phyloP scores from a whole-genome alignment of 2,113 vertebrate species.

The Nothocercus julius region DNA sequence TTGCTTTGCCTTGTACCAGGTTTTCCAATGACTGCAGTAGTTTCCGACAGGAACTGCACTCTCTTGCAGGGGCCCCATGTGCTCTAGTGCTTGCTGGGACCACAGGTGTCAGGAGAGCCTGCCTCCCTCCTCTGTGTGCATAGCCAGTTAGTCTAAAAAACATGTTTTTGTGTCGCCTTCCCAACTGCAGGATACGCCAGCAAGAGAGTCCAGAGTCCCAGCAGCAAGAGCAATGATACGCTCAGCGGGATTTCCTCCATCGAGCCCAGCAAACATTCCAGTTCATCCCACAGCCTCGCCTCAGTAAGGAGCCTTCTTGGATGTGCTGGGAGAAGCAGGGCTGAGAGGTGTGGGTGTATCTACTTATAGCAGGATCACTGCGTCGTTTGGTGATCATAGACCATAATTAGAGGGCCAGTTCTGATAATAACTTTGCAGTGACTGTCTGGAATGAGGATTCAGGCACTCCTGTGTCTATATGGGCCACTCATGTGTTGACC shows the following conservation, averaged over 20 bases:
- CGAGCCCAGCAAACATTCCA: conserved; percentile 93
- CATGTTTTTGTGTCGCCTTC: not conserved
- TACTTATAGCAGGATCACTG: not conserved
- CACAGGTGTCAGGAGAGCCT: not conserved
- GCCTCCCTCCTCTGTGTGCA: no score
- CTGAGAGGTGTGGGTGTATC: accelerated
- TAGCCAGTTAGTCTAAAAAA: not conserved
- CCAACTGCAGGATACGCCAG: conserved; percentile 77
- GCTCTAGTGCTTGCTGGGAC: not conserved
- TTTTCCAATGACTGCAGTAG: not conserved
- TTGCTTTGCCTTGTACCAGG: not conserved
- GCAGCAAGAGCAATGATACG: conserved; percentile 93
- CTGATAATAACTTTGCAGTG: not conserved
- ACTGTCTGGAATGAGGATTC: not conserved
- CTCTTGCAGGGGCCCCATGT: not conserved
- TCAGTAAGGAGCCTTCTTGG: conserved; percentile 80
- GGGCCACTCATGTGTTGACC: not conserved
- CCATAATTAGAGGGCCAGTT: not conserved
- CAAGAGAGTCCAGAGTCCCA: conserved; percentile 89
- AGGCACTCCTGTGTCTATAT: not conserved
- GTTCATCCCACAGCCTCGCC: conserved; percentile 91
- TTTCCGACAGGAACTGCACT: not conserved
- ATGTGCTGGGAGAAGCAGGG: not conserved
- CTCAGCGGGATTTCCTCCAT: conserved; percentile 95
- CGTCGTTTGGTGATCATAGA: no score